Evolutionary conservation across 1,140 invertebrate genomes (phyloP).

Genomic region (Hycleus cichorii): DNA sequence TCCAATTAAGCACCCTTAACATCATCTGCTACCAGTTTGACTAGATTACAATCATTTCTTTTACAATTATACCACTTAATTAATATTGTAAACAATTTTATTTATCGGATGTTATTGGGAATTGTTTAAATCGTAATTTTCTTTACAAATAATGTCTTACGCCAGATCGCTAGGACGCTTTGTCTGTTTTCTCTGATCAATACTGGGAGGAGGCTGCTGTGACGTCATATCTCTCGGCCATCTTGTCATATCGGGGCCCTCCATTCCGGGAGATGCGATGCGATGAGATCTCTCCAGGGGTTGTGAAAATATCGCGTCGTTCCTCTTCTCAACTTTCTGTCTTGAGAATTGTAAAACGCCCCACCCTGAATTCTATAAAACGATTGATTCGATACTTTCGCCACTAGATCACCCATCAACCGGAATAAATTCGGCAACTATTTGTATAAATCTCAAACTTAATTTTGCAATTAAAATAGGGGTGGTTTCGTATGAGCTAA

Average conservation of each 20-base stretch:
- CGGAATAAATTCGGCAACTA: too few species aligned
- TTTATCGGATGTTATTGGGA: too few species aligned
- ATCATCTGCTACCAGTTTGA: neutral
- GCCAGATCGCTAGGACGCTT: slow-evolving; percentile 12
- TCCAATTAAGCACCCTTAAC: slow-evolving; percentile 8
- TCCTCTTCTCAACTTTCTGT: too few species aligned
- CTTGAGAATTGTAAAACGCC: slow-evolving; percentile 20
- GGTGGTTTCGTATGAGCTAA: too few species aligned
- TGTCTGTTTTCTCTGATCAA: slow-evolving; percentile 36
- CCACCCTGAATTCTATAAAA: neutral
- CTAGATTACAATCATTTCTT: too few species aligned
- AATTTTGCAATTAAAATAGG: too few species aligned
- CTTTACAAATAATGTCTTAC: neutral
- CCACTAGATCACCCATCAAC: too few species aligned
- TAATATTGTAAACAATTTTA: too few species aligned
- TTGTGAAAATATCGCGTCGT: neutral
- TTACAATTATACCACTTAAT: too few species aligned
- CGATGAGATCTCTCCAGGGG: slow-evolving; percentile 30
- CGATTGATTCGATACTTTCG: too few species aligned
- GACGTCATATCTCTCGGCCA: slow-evolving; percentile 41
- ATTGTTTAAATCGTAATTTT: too few species aligned
- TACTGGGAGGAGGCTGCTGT: slow-evolving; percentile 32
- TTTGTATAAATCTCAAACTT: too few species aligned
- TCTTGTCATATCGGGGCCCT: slow-evolving; percentile 39
- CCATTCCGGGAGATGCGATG: slow-evolving; percentile 32